Evolutionary conservation across 2,888 invertebrate genomes (phyloP).

Genomic region (Timandra comae): DNA sequence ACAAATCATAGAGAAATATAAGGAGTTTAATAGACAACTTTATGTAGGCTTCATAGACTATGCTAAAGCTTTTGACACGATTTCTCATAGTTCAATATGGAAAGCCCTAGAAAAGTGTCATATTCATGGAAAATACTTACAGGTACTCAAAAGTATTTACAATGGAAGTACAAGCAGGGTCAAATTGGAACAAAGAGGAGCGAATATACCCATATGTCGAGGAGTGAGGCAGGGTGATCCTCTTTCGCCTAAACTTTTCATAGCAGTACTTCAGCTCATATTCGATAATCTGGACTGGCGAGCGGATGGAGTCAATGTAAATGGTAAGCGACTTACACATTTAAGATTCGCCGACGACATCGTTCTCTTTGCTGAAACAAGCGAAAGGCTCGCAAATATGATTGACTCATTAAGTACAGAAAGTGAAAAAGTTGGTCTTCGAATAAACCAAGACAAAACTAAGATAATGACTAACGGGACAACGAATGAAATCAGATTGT

Average conservation of each 20-base stretch:
- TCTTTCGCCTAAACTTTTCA: constrained; percentile 10
- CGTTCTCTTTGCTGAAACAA: constrained; percentile 6
- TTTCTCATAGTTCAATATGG: constrained; percentile 2
- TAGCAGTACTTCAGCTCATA: constrained; percentile 3
- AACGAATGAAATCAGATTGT: too few relatives aligned
- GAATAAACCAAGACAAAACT: constrained; percentile 5
- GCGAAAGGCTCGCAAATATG: constrained; percentile 4
- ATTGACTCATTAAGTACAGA: constrained; percentile 2
- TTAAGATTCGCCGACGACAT: constrained; percentile 6
- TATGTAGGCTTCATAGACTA: too few relatives aligned
- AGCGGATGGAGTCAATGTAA: constrained; percentile 1
- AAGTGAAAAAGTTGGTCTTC: constrained; percentile 6
- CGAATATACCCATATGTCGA: constrained; percentile 9
- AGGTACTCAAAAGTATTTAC: constrained; percentile 2
- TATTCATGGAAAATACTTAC: not conserved
- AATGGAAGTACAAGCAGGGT: constrained; percentile 1
- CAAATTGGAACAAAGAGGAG: constrained; percentile 3
- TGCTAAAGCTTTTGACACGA: constrained; percentile 5
- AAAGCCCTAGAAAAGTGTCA: not conserved
- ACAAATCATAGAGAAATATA: too few relatives aligned
- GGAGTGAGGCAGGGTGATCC: constrained; percentile 17
- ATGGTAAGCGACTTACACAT: too few relatives aligned
- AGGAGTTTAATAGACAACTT: too few relatives aligned
- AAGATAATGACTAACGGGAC: constrained; percentile 2
- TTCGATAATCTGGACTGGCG: constrained; percentile 4